phyloP scores from a whole-genome alignment of 2,797 vertebrate genomes.

The Sebastolobus alascanus region DNA sequence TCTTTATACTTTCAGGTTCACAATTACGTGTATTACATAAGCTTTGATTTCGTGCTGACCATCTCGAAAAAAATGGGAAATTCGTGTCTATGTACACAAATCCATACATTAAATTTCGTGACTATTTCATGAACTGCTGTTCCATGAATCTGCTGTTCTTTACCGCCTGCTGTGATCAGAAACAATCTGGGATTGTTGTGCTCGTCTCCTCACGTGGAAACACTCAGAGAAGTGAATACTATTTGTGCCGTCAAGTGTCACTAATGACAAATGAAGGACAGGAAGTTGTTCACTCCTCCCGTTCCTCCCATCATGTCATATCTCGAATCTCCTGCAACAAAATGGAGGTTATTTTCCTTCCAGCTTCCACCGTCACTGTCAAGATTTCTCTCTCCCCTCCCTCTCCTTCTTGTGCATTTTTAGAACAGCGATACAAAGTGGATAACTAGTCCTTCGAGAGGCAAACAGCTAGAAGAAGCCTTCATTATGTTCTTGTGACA shows the following conservation, averaged over 20 bases:
- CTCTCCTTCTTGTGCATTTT: not conserved
- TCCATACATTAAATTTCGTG: no score
- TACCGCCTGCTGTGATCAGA: constrained; percentile 40
- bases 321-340: constrained; percentile 27
- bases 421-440: constrained; percentile 15
- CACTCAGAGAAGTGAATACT: constrained; percentile 11
- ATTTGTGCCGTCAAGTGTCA: not conserved
- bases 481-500: constrained; percentile 11
- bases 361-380: constrained; percentile 15
- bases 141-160: no score
- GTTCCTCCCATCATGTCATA: constrained; percentile 10
- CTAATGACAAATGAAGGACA: constrained; percentile 49
- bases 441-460: constrained; percentile 26
- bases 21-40: no score
- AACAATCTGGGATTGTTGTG: constrained; percentile 22
- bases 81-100: no score
- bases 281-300: constrained; percentile 8
- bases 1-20: no score
- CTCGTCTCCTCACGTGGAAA: constrained; percentile 25
- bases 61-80: no score
- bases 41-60: no score
- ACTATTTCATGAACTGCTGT: no score
- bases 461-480: not conserved
- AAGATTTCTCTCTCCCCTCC: constrained; percentile 12
- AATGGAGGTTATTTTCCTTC: constrained; percentile 17